Conservation (phyloP, 2,113 vertebrate genomes). For the Pandion haliaetus region DNA sequence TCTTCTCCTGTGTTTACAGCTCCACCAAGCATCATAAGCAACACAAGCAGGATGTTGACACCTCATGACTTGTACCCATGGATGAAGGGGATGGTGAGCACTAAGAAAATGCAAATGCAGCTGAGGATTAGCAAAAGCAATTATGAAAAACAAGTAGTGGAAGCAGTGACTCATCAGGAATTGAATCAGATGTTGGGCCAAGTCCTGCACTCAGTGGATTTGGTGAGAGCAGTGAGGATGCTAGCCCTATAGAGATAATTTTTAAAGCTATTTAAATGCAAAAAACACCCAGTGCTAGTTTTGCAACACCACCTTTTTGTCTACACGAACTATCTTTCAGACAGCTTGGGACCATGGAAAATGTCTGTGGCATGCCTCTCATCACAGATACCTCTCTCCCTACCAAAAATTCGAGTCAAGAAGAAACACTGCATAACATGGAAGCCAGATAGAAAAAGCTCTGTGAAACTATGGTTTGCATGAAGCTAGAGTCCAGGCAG, state of each 20-base stretch:
- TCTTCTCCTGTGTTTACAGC: neutral
- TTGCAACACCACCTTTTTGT: neutral
- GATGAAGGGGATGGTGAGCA: neutral
- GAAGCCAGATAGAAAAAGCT: neutral
- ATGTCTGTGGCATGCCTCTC: neutral
- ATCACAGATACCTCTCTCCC: neutral
- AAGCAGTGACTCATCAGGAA: conserved; percentile 12
- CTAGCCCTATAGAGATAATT: neutral
- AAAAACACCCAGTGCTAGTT: neutral
- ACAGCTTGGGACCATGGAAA: neutral
- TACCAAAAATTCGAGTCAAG: neutral
- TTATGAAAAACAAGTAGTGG: neutral
- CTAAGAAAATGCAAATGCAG: neutral
- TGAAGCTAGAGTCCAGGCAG: neutral
- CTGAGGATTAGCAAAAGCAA: conserved; percentile 16
- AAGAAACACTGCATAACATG: fast-evolving
- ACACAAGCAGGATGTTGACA: neutral
- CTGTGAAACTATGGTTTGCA: neutral
- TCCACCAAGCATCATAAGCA: neutral
- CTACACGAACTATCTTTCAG: neutral
- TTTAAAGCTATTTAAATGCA: neutral
- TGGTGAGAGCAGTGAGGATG: neutral
- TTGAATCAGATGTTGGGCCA: neutral
- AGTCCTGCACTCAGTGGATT: neutral
- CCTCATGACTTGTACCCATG: neutral